Percentiles rank a stretch among this genome's conserved stretches.
Evolutionary conservation across 1,140 invertebrate species (phyloP).

Genomic region (Heterodera schachtii): DNA sequence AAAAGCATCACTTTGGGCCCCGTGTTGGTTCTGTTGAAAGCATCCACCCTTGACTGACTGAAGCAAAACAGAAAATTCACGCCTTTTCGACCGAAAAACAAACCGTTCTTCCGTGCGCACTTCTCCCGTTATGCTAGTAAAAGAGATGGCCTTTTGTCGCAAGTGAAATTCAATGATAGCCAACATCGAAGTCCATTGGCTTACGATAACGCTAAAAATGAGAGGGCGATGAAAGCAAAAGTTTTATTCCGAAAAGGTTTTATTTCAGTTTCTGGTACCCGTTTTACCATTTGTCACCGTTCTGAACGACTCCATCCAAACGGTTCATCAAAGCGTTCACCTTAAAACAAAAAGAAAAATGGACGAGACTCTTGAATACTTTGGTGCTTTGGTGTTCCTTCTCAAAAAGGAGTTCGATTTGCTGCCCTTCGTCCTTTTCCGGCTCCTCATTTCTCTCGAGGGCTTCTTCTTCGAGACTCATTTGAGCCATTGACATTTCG

Average conservation of each 20-base stretch:
- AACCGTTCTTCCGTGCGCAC: constrained; percentile 43
- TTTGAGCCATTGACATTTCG: constrained; percentile 37
- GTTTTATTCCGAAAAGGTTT: background rate
- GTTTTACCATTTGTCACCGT: constrained; percentile 44
- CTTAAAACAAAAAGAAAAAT: constrained; percentile 28
- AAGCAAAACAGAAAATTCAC: constrained; percentile 13
- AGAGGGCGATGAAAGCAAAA: background rate
- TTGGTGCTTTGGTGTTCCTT: constrained; percentile 38
- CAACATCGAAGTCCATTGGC: constrained; percentile 49
- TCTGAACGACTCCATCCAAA: constrained; percentile 31
- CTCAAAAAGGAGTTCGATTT: constrained; percentile 45
- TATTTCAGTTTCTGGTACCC: background rate
- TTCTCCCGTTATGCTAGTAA: constrained; percentile 46
- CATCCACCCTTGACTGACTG: constrained; percentile 42
- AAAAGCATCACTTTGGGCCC: constrained; percentile 71
- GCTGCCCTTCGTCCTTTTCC: background rate
- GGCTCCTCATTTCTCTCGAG: constrained; percentile 1
- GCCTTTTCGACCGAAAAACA: background rate
- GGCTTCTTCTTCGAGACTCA: constrained; percentile 28
- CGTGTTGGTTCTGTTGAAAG: constrained; percentile 38
- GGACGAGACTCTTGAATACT: constrained; percentile 6
- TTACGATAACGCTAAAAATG: constrained; percentile 46
- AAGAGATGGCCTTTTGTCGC: constrained; percentile 29
- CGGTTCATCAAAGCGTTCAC: constrained; percentile 32
- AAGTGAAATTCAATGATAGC: constrained; percentile 47